Base-by-base conservation (phyloP, 2,888 invertebrate genomes). In the Thecophora atra region DNA sequence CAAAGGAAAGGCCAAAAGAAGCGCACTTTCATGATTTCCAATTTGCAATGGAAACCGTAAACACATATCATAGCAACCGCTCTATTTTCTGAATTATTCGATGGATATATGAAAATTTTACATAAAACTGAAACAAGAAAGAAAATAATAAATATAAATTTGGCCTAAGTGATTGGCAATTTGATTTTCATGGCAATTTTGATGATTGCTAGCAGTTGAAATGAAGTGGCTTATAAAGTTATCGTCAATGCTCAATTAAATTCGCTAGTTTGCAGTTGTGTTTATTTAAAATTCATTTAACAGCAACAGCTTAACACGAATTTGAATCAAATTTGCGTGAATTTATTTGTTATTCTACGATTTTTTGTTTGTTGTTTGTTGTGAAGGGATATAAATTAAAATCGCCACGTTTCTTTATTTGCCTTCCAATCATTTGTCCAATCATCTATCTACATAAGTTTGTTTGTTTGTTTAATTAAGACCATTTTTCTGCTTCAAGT, bases 401-500 rank as follows among this genome's bases (percentile, higher is more conserved):
- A 47, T n/a, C 5, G 47, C 13, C 15, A 5, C 6, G n/a, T n/a
- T n/a, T 47, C n/a, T 47, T 47, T 7, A 7, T 44, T 13, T 44
- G 7, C 13, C 44, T 44, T 47, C 17, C 47, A n/a, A n/a, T 47
- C 47, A n/a, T 47, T 47, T 47, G 15, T n/a, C 17, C 47, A 11
- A 13, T 11, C 47, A 30, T 30, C 30, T 30, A 4, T 4, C 8
- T n/a, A 4, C 11, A 47, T 47, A 17, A 2, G n/a, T 47, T 11
- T n/a, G 47, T 60, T 7, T 60, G n/a, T 60, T 26, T 60, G 8
- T 30, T n/a, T n/a, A n/a, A n/a, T n/a, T n/a, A n/a, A n/a, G 2
- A 26, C 44, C 44, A 28, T 21, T 42, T 64, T 64, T 26, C 64
- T n/a, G 64, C 26, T 64, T 51, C 47, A 64, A 42, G n/a, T 24